phyloP scores from a whole-genome alignment of 2,888 invertebrate genomes.

The Ichneumoninae sp. region DNA sequence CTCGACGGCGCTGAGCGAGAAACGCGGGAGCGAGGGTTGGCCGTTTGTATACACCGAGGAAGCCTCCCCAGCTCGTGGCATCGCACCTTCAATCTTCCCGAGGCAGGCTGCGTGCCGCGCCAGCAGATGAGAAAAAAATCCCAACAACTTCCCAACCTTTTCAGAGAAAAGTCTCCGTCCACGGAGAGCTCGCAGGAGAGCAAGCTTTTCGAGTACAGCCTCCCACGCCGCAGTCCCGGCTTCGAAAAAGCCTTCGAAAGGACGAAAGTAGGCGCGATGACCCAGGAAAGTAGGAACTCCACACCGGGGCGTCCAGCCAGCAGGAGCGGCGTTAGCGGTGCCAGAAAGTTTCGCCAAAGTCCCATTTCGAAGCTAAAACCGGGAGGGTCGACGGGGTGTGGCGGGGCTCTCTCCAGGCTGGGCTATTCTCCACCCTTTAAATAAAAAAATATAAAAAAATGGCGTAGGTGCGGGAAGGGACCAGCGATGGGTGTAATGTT shows the following conservation, averaged over 20 bases:
- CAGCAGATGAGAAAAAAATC: constrained; percentile 26
- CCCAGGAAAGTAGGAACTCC: neutral
- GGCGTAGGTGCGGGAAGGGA: neutral
- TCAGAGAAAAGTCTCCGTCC: constrained; percentile 53
- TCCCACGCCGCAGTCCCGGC: neutral
- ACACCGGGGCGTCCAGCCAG: constrained; percentile 10
- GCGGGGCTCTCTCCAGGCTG: constrained; percentile 11
- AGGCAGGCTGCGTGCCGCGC: constrained; percentile 32
- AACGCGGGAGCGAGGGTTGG: neutral
- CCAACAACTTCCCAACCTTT: constrained; percentile 61
- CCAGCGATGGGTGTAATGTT: constrained; percentile 8
- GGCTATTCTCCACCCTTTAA: constrained; percentile 42
- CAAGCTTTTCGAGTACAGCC: neutral
- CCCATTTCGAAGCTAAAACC: constrained; percentile 78
- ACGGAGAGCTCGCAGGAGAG: constrained; percentile 46
- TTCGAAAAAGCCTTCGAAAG: constrained; percentile 38
- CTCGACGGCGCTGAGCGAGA: neutral
- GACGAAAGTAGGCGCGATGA: constrained; percentile 33
- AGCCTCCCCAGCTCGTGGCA: constrained; percentile 18
- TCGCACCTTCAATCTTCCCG: constrained; percentile 49
- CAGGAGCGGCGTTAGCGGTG: constrained; percentile 71
- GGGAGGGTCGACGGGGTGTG: constrained; percentile 48
- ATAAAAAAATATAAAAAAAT: constrained; percentile 25
- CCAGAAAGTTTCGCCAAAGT: constrained; percentile 82
- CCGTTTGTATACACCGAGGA: constrained; percentile 17